These are phyloP conservation scores for Lydus trimaculatus DNA, from an alignment of 2,888 invertebrate species.

Conservation along the genomic window DNA sequence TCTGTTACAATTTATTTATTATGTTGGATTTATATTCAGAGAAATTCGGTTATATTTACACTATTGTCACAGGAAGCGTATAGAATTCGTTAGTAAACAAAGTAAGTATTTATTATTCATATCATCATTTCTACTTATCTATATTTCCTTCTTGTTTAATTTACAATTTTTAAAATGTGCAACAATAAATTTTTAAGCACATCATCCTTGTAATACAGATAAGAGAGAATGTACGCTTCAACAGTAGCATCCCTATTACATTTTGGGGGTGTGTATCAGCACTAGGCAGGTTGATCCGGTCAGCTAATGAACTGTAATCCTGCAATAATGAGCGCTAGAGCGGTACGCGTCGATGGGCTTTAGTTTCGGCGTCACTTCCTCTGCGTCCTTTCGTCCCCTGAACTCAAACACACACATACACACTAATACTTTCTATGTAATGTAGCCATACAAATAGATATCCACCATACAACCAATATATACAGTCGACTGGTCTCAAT, in stretches of 20 bases:
- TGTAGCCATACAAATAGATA: not conserved
- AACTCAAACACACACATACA: slow-evolving; percentile 4
- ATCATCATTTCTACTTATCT: not conserved
- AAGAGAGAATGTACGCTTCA: slow-evolving; percentile 7
- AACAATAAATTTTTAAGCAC: not conserved
- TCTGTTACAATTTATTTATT: not conserved
- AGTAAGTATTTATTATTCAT: not conserved
- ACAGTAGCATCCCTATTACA: slow-evolving; percentile 4
- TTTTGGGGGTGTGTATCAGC: slow-evolving; percentile 26
- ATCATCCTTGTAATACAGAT: not conserved
- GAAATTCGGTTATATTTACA: not conserved
- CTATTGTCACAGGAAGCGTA: not conserved
- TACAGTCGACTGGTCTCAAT: slow-evolving; percentile 39
- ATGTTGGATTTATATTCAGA: not conserved
- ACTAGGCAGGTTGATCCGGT: slow-evolving; percentile 49
- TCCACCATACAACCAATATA: slow-evolving; percentile 22
- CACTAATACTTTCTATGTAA: not conserved
- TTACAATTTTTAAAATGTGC: not conserved
- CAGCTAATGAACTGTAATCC: slow-evolving; percentile 60
- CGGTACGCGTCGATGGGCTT: slow-evolving; percentile 47
- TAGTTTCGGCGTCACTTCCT: slow-evolving; percentile 39
- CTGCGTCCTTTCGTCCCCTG: slow-evolving; percentile 20
- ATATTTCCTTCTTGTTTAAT: not conserved
- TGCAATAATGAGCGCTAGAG: slow-evolving; percentile 54
- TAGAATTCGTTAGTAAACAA: not conserved